These are phyloP conservation scores for Psammodynastes pulverulentus DNA, from an alignment of 2,113 vertebrate genomes.

Conservation along the genomic window DNA sequence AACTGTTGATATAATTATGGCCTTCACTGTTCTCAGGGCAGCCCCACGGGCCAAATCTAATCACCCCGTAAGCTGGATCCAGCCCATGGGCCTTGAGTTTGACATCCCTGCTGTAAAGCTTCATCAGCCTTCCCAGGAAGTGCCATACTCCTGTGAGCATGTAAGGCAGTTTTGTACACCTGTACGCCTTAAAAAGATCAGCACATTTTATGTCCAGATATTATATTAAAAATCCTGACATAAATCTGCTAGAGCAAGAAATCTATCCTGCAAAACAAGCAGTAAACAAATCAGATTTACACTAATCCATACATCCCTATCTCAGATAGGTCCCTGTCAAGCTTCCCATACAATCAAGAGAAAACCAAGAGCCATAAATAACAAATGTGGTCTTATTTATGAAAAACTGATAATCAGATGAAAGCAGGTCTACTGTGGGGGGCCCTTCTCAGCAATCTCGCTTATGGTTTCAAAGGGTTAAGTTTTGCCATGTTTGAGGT, in stretches of 20 bases:
- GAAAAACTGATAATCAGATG: background rate
- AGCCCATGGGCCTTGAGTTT: too few species aligned
- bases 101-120: background rate
- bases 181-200: background rate
- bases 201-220: background rate
- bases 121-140: background rate
- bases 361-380: background rate
- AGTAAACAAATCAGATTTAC: background rate
- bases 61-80: too few species aligned
- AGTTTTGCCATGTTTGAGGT: background rate
- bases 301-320: background rate
- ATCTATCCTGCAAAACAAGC: background rate
- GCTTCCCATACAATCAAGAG: background rate
- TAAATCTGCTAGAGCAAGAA: background rate
- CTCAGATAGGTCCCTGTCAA: background rate
- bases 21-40: too few species aligned
- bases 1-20: background rate
- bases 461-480: background rate
- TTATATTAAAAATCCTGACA: background rate
- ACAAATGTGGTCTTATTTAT: background rate
- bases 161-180: background rate
- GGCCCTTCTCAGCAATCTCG: too few species aligned
- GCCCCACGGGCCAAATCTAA: too few species aligned
- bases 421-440: background rate
- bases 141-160: background rate